Base-by-base conservation (phyloP, 2,113 vertebrate genomes). In the Neoarius graeffei region DNA sequence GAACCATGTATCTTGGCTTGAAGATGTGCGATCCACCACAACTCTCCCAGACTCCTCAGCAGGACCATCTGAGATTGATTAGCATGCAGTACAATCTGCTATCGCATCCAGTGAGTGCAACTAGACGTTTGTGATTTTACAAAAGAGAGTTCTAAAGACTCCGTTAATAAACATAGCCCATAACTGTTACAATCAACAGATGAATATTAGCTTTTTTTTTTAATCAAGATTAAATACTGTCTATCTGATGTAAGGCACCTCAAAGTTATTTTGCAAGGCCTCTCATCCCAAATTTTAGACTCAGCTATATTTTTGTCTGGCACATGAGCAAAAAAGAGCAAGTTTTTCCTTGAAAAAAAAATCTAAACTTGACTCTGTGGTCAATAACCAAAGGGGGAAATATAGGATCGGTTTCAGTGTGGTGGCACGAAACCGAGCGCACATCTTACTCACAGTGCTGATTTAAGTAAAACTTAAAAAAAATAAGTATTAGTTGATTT, bases 291-390 rank as follows among this genome's bases (percentile, higher is more conserved):
- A 80, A 14, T 56, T 52, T 56, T 2, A 85, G 27, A 67, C 30
- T 14, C 60, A 30, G 74, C 23, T 62, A 17, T 76, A 81, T 60
- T 54, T 83, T 67, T 30, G 81, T 87, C n/a, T 83, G 59, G 10
- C 17, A 48, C 3, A 52, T 79, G 35, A 74, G 35, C 30, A 74
- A 74, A 74, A 19, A 42, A 13, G 66, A 69, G 10, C 4, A 10
- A 67, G 56, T 20, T 6, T 85, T 77, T 64, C 67, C 67, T 11
- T 9, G 4, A 5, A 5, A 30, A 15, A 50, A 86, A 76, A 85
- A 76, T 81, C 88, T 83, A 87, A 85, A 89, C 77, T 48, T 81
- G 79, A 83, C 79, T 83, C 56, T 86, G 79, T 86, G 88, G 86
- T 83, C 25, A 42, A 13, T 62, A 35, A 84, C 66, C 57, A 88